Conservation (phyloP, 2,888 invertebrate species). For the Perizoma flavofasciatum region DNA sequence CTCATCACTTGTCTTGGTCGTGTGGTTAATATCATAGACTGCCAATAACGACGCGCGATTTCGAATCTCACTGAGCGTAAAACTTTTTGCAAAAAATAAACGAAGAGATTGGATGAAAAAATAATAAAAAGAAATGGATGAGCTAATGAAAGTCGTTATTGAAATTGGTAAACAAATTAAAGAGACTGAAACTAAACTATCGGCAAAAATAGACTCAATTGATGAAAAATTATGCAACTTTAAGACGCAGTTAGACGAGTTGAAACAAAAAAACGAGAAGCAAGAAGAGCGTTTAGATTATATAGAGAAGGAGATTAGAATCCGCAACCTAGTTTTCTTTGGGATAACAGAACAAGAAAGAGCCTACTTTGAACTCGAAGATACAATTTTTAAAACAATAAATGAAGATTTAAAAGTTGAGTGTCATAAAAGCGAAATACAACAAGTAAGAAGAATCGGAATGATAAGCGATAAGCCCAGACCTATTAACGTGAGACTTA, state of each 20-base stretch:
- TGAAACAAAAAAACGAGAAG: background rate
- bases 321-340: conserved; percentile 2
- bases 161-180: background rate
- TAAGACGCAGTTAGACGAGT: too few species aligned
- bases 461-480: conserved; percentile 4
- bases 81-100: too few species aligned
- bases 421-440: background rate
- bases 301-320: background rate
- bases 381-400: background rate
- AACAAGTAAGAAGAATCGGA: background rate
- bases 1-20: too few species aligned
- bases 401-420: conserved; percentile 1
- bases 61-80: too few species aligned
- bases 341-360: background rate
- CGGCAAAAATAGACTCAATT: background rate
- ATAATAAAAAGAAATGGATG: too few species aligned
- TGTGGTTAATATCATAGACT: too few species aligned
- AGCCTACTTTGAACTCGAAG: background rate
- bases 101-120: too few species aligned
- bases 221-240: background rate
- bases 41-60: too few species aligned
- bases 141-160: background rate
- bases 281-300: conserved; percentile 3
- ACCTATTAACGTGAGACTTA: background rate
- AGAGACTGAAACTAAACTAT: background rate